Percentiles rank a stretch among this genome's conserved stretches.
Conservation (phyloP, 2,797 vertebrate genomes). For the Smutsia temminckii region DNA sequence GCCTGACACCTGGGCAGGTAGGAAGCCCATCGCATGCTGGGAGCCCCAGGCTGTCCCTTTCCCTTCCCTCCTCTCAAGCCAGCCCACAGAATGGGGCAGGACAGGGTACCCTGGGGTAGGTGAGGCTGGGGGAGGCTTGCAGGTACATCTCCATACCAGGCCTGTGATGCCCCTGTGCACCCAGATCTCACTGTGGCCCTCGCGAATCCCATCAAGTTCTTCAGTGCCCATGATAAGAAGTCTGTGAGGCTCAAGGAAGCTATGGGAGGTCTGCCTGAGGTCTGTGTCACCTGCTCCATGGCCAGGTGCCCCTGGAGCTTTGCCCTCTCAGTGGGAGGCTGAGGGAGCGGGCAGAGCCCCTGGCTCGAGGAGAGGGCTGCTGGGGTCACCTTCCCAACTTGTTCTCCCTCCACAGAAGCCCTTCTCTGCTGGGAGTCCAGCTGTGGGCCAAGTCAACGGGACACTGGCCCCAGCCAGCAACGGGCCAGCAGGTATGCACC, state of each 20-base stretch:
- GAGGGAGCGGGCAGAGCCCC: background rate
- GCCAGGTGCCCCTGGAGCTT: background rate
- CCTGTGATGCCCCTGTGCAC: conserved; percentile 54
- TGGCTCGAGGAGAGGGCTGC: background rate
- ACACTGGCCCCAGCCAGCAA: conserved; percentile 59
- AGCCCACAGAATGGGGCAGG: background rate
- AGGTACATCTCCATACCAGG: background rate
- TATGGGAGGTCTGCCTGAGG: conserved; percentile 69
- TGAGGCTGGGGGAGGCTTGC: background rate
- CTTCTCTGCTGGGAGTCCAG: conserved; percentile 30
- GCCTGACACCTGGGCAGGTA: conserved; percentile 96
- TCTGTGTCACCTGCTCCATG: conserved; percentile 51
- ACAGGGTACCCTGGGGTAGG: background rate
- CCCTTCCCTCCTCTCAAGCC: background rate
- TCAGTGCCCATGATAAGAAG: conserved; percentile 83
- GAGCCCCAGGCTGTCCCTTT: background rate
- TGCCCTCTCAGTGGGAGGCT: background rate
- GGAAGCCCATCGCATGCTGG: background rate
- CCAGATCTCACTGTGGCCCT: conserved; percentile 97
- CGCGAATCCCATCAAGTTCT: conserved; percentile 94
- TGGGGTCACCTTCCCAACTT: background rate
- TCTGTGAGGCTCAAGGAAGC: conserved; percentile 80
- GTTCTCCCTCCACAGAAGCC: conserved; percentile 46
- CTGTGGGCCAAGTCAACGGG: conserved; percentile 73
- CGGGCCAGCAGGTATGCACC: conserved; percentile 80